Percentiles rank a stretch among this genome's conserved stretches.
Evolutionary conservation across 2,888 invertebrate genomes (phyloP).

Genomic region (Capitulum mitella): DNA sequence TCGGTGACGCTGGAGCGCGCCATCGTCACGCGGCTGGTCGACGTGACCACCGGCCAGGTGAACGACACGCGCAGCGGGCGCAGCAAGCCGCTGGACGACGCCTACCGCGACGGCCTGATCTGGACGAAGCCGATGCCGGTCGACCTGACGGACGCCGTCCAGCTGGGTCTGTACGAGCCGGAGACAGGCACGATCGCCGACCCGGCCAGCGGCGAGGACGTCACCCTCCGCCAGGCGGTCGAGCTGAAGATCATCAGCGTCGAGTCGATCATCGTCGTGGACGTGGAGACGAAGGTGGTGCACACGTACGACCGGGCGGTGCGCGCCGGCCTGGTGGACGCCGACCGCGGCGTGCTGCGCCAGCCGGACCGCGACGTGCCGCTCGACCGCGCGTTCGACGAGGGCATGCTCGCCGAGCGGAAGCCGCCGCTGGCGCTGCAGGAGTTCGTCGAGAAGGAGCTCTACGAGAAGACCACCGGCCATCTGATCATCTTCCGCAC

Average conservation of each 20-base stretch:
- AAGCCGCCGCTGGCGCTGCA: background rate
- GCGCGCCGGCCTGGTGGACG: background rate
- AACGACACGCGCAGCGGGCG: slow-evolving; percentile 56
- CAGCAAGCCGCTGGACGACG: slow-evolving; percentile 63
- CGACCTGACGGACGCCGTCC: slow-evolving; percentile 32
- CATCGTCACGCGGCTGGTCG: slow-evolving; percentile 45
- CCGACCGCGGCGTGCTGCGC: background rate
- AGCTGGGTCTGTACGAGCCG: slow-evolving; percentile 59
- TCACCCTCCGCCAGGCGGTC: background rate
- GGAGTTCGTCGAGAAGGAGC: slow-evolving; percentile 17
- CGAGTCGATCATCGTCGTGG: slow-evolving; percentile 3
- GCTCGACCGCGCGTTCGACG: background rate
- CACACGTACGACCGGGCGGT: slow-evolving; percentile 6
- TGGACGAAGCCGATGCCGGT: slow-evolving; percentile 29
- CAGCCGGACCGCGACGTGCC: background rate
- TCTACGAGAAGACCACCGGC: background rate
- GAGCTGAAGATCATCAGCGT: slow-evolving; percentile 7
- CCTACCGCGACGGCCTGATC: slow-evolving; percentile 59
- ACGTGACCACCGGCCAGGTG: slow-evolving; percentile 61
- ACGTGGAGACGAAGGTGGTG: slow-evolving; percentile 2
- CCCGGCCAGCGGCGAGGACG: slow-evolving; percentile 45
- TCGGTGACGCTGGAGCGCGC: slow-evolving; percentile 56
- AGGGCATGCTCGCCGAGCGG: background rate
- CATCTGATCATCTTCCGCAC: slow-evolving; percentile 14
- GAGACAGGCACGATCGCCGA: slow-evolving; percentile 60